These are phyloP conservation scores for Smithornis capensis DNA, from an alignment of 2,113 vertebrate genomes.

Conservation along the genomic window DNA sequence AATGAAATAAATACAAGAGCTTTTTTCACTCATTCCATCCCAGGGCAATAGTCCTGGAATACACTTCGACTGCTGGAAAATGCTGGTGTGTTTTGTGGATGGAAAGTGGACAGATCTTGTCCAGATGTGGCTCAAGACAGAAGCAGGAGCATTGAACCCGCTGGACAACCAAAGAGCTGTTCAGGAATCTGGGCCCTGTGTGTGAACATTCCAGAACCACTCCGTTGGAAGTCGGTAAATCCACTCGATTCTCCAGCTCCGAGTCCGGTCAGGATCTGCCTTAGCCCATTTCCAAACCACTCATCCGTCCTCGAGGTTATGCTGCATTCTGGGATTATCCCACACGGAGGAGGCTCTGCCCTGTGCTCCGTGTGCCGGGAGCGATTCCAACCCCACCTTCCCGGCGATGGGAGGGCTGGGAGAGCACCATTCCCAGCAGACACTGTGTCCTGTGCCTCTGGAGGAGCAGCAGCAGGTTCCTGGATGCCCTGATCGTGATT, in stretches of 20 bases:
- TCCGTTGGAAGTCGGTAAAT: neutral
- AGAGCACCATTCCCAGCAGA: no score
- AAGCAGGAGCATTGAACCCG: neutral
- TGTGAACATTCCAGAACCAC: conserved; percentile 4
- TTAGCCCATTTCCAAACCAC: conserved; percentile 56
- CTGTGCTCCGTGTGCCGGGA: neutral
- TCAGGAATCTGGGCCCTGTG: neutral
- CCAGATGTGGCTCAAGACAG: neutral
- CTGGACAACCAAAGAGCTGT: neutral
- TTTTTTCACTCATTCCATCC: conserved; percentile 4
- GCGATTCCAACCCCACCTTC: neutral
- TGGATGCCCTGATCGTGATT: conserved; percentile 27
- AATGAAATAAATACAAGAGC: neutral
- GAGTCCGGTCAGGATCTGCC: conserved; percentile 45
- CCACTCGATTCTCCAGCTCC: conserved; percentile 13
- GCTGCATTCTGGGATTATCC: conserved; percentile 53
- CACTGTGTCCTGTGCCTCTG: neutral
- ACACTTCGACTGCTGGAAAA: neutral
- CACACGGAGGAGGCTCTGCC: neutral
- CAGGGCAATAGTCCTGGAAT: neutral
- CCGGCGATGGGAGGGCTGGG: neutral
- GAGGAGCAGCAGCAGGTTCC: neutral
- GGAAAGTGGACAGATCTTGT: neutral
- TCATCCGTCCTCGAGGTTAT: conserved; percentile 36
- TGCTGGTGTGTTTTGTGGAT: neutral